Evolutionary conservation across 2,888 invertebrate species (phyloP).

Genomic region (Nemurella pictetii): DNA sequence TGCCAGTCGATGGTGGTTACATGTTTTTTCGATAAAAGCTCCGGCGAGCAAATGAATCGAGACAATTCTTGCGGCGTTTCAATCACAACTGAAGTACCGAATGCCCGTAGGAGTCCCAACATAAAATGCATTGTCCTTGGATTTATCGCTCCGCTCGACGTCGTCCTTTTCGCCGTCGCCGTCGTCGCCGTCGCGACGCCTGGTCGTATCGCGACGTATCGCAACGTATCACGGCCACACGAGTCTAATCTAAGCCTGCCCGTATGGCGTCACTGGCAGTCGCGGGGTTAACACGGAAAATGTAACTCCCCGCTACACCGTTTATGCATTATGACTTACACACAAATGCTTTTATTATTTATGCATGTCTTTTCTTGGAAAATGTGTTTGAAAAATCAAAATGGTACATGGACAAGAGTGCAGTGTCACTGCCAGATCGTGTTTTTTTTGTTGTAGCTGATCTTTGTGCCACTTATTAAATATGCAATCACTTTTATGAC

Average conservation of each 20-base stretch:
- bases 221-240: neutral
- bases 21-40: neutral
- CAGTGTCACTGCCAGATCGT: too few relatives aligned
- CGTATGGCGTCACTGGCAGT: neutral
- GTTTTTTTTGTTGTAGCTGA: too few relatives aligned
- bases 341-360: conserved; percentile 1
- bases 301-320: neutral
- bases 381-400: neutral
- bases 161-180: conserved; percentile 34
- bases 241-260: conserved; percentile 7
- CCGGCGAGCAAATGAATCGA: neutral
- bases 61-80: conserved; percentile 1
- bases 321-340: neutral
- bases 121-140: conserved; percentile 12
- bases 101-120: neutral
- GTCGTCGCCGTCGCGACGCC: conserved; percentile 17
- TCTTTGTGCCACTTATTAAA: too few relatives aligned
- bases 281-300: neutral
- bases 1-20: neutral
- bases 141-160: conserved; percentile 27
- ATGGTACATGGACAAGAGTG: neutral
- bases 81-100: conserved; percentile 5
- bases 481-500: too few relatives aligned
- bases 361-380: neutral
- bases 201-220: neutral